Percentiles rank a stretch among this genome's conserved stretches.
Conservation (phyloP, 1,140 invertebrate genomes). For the Oryzaephilus surinamensis region DNA sequence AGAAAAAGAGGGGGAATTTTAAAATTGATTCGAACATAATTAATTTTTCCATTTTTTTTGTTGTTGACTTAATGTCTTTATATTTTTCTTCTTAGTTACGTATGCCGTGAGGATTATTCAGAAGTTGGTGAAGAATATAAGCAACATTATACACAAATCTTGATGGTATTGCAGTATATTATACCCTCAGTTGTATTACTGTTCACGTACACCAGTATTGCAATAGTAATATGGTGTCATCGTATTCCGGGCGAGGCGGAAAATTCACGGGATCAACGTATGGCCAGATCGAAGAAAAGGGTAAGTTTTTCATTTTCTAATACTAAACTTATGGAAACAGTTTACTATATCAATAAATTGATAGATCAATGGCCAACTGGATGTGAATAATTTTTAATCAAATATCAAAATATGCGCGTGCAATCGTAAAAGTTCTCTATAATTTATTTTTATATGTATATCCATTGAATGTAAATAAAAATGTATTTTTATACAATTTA, state of each 20-base stretch:
- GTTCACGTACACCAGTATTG: slow-evolving; percentile 80
- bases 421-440: too few species aligned
- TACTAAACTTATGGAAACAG: too few species aligned
- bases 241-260: slow-evolving; percentile 76
- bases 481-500: too few species aligned
- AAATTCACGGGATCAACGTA: slow-evolving; percentile 64
- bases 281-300: slow-evolving; percentile 82
- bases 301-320: slow-evolving; percentile 41
- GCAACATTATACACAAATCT: slow-evolving; percentile 53
- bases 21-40: too few species aligned
- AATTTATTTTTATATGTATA: too few species aligned
- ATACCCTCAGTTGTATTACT: slow-evolving; percentile 73
- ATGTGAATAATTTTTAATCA: too few species aligned
- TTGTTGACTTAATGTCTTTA: too few species aligned
- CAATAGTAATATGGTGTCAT: slow-evolving; percentile 80
- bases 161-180: slow-evolving; percentile 78
- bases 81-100: slow-evolving; percentile 42
- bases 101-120: slow-evolving; percentile 58
- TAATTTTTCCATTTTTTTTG: not conserved
- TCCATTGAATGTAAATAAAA: too few species aligned
- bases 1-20: too few species aligned
- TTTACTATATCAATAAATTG: too few species aligned
- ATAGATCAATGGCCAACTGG: too few species aligned
- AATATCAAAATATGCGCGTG: too few species aligned
- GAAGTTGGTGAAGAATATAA: slow-evolving; percentile 22